Evolutionary conservation across 2,888 invertebrate genomes (phyloP).

Genomic region (Quadriops clusia): DNA sequence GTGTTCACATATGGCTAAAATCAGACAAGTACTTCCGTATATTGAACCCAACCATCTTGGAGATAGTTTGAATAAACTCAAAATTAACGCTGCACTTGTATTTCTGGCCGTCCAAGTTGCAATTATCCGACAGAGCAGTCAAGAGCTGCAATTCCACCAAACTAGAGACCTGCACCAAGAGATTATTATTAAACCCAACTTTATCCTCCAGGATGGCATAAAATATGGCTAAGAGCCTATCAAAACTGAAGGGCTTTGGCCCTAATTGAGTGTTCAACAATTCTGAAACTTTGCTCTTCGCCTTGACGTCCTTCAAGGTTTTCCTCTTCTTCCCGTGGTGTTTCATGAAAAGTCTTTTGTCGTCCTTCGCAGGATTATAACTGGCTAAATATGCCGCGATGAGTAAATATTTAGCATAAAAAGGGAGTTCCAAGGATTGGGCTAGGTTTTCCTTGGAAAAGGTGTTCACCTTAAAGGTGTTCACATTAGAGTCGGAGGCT

Average conservation of each 20-base stretch:
- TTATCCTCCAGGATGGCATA: slow-evolving; percentile 78
- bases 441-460: slow-evolving; percentile 36
- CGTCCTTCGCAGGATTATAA: slow-evolving; percentile 81
- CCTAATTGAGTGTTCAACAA: slow-evolving; percentile 60
- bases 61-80: slow-evolving; percentile 67
- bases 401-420: slow-evolving; percentile 78
- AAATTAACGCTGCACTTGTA: slow-evolving; percentile 77
- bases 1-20: slow-evolving; percentile 34
- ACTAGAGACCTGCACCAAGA: slow-evolving; percentile 79
- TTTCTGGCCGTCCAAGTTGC: slow-evolving; percentile 66
- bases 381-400: slow-evolving; percentile 89
- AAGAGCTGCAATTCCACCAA: slow-evolving; percentile 74
- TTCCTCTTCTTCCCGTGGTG: slow-evolving; percentile 62
- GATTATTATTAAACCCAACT: slow-evolving; percentile 72
- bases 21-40: slow-evolving; percentile 66
- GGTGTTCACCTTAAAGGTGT: slow-evolving; percentile 13
- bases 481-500: slow-evolving; percentile 10
- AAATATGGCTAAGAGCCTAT: slow-evolving; percentile 77
- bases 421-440: slow-evolving; percentile 68
- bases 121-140: slow-evolving; percentile 55
- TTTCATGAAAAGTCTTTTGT: slow-evolving; percentile 78
- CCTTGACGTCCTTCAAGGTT: slow-evolving; percentile 45
- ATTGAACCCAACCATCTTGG: slow-evolving; percentile 65
- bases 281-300: slow-evolving; percentile 46
- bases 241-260: slow-evolving; percentile 71